Conservation (phyloP, 2,797 vertebrate species). For the Prunella strophiata region DNA sequence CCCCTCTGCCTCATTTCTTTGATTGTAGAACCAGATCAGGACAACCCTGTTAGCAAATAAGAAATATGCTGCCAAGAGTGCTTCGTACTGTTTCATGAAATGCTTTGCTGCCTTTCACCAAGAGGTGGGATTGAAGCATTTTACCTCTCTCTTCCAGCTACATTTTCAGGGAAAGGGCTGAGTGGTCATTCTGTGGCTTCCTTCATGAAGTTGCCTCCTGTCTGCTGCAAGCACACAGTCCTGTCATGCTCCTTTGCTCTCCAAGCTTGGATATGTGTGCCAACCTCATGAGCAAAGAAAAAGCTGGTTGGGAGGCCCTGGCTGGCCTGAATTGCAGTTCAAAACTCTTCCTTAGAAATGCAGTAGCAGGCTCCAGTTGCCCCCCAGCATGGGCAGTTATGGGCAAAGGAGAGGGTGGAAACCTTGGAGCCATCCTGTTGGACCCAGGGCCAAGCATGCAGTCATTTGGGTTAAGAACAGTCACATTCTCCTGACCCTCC, state of each 20-base stretch:
- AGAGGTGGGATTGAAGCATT: neutral
- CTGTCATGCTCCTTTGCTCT: neutral
- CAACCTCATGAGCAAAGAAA: neutral
- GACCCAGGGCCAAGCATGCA: neutral
- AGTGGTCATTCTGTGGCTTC: neutral
- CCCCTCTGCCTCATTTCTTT: neutral
- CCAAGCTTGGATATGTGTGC: neutral
- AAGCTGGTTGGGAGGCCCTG: neutral
- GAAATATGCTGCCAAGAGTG: neutral
- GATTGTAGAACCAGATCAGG: neutral
- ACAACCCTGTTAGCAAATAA: neutral
- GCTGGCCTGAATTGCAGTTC: neutral
- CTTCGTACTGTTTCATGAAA: neutral
- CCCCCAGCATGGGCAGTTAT: neutral
- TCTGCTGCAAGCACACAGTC: neutral
- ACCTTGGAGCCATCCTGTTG: neutral
- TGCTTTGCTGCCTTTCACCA: neutral
- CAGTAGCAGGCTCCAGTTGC: neutral
- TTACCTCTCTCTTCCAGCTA: too few relatives aligned
- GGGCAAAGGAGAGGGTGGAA: neutral
- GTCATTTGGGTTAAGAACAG: neutral
- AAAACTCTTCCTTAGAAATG: neutral
- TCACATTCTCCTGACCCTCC: neutral
- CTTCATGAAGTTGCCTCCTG: neutral
- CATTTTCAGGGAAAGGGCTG: neutral